Base-by-base conservation (phyloP, 2,113 vertebrate species). In the Zosterops borbonicus region DNA sequence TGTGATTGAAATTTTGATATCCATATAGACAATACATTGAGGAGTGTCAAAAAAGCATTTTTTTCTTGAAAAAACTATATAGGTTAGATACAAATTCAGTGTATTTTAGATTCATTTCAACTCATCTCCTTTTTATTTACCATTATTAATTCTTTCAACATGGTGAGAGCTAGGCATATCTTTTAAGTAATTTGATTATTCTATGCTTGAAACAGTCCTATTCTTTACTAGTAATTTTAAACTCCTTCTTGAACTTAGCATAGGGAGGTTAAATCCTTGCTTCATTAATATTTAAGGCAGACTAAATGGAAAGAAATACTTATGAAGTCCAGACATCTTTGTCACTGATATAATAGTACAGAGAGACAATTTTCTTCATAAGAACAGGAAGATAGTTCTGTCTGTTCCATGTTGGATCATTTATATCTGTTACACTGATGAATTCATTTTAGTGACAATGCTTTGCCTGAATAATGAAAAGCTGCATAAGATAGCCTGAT, bases 381-480 rank as follows among this genome's bases (percentile, higher is more conserved):
- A 98, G 97, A 98, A 98, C 92, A 77, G 92, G 97, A 98, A 98
- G 97, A 98, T 97, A 97, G 97, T 92, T 97, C 97, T 97, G 96
- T 98, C 98, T 98, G 97, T 98, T 98, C 98, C 97, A 92, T 97
- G 97, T 98, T 97, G 94, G 97, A 95, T 97, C 98, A 99, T 99
- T 99, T 99, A 97, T 99, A 98, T 99, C 97, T 97, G 97, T 96
- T 97, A 97, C 97, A 97, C 96, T 99, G 99, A 99, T 98, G 97
- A 99, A 99, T 99, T 98, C 96, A 98, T 99, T 98, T 98, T 94
- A 94, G 97, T 98, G 98, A 98, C 98, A 98, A 98, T 98, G 92
- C 97, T 97, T 96, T 97, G 77, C 97, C 94, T 96, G 98, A 98
- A 98, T 99, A 99, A 99, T 99, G 98, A 99, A 99, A 98, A 98